Evolutionary conservation across 2,797 vertebrate genomes (phyloP).

Genomic region (Amblyraja radiata): DNA sequence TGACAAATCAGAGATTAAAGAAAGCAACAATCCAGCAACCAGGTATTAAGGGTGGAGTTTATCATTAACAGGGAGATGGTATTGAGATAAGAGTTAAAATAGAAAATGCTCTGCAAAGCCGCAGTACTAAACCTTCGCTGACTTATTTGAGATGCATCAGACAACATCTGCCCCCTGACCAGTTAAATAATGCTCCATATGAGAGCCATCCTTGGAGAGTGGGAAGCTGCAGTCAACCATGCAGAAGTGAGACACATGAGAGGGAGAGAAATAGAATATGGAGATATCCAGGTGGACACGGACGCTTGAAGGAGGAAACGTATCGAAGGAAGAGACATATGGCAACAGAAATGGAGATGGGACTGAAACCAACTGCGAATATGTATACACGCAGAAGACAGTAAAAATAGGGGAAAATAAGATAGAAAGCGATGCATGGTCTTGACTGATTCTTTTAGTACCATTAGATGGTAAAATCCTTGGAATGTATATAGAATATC

Average conservation of each 20-base stretch:
- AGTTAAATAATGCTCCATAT: neutral
- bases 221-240: neutral
- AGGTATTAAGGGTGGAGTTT: too few species aligned
- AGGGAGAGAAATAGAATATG: neutral
- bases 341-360: neutral
- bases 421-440: neutral
- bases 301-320: too few species aligned
- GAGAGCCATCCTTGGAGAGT: neutral
- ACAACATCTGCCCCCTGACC: neutral
- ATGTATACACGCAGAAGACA: neutral
- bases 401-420: neutral
- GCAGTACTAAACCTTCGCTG: too few species aligned
- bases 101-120: too few species aligned
- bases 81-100: too few species aligned
- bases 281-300: neutral
- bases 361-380: neutral
- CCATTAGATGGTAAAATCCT: neutral
- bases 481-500: neutral
- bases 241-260: neutral
- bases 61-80: too few species aligned
- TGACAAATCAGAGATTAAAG: too few species aligned
- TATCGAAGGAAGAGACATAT: neutral
- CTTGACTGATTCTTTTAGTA: neutral
- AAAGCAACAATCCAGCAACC: too few species aligned
- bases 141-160: neutral